Conservation (phyloP, 1,140 invertebrate species). For the Trichonephila clavipes region DNA sequence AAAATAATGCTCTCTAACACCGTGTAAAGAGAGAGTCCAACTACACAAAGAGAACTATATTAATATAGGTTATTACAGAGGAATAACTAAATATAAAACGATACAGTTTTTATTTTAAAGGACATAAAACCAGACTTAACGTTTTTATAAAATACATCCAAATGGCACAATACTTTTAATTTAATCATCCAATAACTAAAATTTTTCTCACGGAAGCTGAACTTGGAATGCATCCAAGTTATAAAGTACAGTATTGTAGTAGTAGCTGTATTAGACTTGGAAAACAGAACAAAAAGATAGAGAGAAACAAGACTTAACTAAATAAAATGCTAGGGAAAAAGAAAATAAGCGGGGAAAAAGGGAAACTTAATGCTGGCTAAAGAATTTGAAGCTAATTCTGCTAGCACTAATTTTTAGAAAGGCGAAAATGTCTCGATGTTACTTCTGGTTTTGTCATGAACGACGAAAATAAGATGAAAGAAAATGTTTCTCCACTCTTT, state of each 20-base stretch:
- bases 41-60: not conserved
- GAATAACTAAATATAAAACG: not conserved
- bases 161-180: slow-evolving; percentile 50
- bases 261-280: not conserved
- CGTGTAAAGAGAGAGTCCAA: not conserved
- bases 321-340: not conserved
- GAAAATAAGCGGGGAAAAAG: not conserved
- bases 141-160: not conserved
- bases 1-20: not conserved
- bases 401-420: not conserved
- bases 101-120: not conserved
- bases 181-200: slow-evolving; percentile 40
- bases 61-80: not conserved
- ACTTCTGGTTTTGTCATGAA: not conserved
- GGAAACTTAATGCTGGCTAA: not conserved
- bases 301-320: not conserved
- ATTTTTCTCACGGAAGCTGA: not conserved
- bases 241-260: not conserved
- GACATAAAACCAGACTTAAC: not conserved
- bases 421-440: not conserved
- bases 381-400: not conserved
- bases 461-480: not conserved
- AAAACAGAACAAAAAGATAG: not conserved
- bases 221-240: slow-evolving; percentile 37
- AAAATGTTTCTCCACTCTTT: not conserved